phyloP scores from a whole-genome alignment of 2,113 vertebrate species.

The Peucedramus taeniatus region DNA sequence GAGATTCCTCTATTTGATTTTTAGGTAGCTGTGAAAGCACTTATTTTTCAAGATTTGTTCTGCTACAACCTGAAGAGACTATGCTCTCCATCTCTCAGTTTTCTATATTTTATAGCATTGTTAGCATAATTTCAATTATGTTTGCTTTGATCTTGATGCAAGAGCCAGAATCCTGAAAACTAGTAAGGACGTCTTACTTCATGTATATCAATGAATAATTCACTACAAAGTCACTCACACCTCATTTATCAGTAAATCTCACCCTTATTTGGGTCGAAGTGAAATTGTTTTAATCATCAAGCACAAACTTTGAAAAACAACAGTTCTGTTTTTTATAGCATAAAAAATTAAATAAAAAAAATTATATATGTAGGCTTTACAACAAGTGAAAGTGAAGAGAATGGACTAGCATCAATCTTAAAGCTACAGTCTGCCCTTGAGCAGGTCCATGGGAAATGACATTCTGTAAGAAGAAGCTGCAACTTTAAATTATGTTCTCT shows the following conservation, averaged over 20 bases:
- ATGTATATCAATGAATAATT: background rate
- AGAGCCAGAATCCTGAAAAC: background rate
- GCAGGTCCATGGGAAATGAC: background rate
- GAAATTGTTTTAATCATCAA: background rate
- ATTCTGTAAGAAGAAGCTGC: background rate
- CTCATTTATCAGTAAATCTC: background rate
- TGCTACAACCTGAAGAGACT: background rate
- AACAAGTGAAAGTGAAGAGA: background rate
- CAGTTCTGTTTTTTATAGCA: background rate
- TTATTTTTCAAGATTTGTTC: background rate
- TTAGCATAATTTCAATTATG: constrained; percentile 20
- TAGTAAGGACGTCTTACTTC: background rate
- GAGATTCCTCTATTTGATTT: background rate
- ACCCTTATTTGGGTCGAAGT: background rate
- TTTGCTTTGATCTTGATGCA: constrained; percentile 36
- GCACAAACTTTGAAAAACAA: background rate
- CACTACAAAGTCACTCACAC: background rate
- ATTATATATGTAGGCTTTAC: background rate
- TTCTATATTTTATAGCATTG: constrained; percentile 1
- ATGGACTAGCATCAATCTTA: background rate
- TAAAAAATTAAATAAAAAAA: background rate
- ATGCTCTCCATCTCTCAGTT: background rate
- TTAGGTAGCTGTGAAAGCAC: background rate
- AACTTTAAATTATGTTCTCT: background rate
- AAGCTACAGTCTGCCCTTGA: background rate